Conservation (phyloP, 2,113 vertebrate genomes). For the Stictonetta naevosa region DNA sequence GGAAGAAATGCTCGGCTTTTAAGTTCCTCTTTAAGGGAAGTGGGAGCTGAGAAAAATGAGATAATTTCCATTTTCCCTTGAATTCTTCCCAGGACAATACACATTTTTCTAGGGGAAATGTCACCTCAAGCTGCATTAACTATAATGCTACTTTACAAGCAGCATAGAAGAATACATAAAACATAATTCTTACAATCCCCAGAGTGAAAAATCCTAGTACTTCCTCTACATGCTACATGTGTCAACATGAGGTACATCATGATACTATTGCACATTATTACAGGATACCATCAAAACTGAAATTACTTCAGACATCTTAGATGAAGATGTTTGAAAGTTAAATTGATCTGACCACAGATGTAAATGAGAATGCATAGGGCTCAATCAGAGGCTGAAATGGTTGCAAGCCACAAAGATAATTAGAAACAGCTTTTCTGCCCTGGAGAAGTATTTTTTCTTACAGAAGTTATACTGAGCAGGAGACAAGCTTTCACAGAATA, state of each 20-base stretch:
- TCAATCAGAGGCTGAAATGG: neutral
- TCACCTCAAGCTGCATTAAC: neutral
- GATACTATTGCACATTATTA: neutral
- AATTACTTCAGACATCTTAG: neutral
- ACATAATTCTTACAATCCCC: neutral
- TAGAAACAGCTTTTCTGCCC: neutral
- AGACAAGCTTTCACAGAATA: neutral
- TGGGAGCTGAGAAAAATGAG: neutral
- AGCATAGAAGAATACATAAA: neutral
- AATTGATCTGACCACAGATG: neutral
- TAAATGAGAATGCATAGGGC: neutral
- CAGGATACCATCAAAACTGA: neutral
- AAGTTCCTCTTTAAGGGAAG: neutral
- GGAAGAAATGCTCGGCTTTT: slow-evolving; percentile 18
- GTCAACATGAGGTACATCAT: neutral
- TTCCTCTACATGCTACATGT: neutral
- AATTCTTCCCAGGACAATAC: neutral
- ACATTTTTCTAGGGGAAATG: neutral
- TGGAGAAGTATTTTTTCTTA: neutral
- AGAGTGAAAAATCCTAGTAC: neutral
- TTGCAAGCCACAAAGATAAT: neutral
- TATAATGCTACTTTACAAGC: neutral
- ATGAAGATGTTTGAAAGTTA: neutral
- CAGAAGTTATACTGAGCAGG: neutral
- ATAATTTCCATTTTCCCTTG: neutral